Evolutionary conservation across 2,113 vertebrate genomes (phyloP), one percentile per base, ranked within the genome.

Genomic region (Terrapene triunguis): DNA sequence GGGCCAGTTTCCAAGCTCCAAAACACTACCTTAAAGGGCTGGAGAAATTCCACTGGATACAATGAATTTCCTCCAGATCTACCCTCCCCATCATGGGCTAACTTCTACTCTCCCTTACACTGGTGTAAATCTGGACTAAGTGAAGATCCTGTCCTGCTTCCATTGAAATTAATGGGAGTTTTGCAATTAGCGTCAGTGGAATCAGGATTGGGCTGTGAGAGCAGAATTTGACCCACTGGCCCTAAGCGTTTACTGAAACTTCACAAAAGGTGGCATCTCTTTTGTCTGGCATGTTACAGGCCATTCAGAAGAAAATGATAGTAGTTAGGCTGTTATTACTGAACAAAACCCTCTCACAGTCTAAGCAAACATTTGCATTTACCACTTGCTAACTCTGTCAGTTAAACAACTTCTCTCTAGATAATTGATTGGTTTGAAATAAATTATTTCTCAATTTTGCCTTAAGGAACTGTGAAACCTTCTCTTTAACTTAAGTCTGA

Each of bases 391-490:
- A 93, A 92, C 91, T 76, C 92, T 94, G 89, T 89, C 84, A 25
- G 90, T 89, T 59, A 88, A 95, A 93, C 89, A 91, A 78, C 96
- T 97, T 86, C 84, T 92, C 69, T 93, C 94, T 92, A 51, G 12
- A 92, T 91, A 96, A 62, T 72, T 94, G 96, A 85, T 59, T 92
- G 89, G 92, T 96, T 97, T 91, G 91, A 96, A 96, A 95, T 95
- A 98, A 97, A 89, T 90, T 96, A 93, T 96, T 96, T 96, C 96
- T 98, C 96, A 96, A 97, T 97, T 98, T 98, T 98, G 98, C 98
- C 99, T 98, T 97, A 98, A 98, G 97, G 98, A 98, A 98, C 95
- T 97, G 93, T 95, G 96, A 98, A 97, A 97, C 97, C 96, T 96
- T 98, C 97, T 98, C 97, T 97, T 97, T 96, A 98, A 97, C 97